Conservation (phyloP, 2,888 invertebrate genomes). For the Timandra comae region DNA sequence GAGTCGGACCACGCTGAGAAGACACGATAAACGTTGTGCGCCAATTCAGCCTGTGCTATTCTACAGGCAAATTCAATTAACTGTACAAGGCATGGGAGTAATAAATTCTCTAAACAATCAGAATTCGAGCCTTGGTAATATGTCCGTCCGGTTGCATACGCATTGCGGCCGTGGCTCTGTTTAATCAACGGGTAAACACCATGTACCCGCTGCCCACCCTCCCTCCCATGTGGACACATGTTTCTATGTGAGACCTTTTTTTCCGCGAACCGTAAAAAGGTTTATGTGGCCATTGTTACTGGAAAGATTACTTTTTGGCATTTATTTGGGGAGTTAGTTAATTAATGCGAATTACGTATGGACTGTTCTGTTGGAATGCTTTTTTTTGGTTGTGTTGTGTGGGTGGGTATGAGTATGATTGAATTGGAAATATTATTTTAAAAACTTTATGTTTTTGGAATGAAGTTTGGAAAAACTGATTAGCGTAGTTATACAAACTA, state of each 20-base stretch:
- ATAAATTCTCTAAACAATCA: constrained; percentile 78
- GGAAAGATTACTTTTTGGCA: constrained; percentile 54
- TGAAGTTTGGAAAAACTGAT: too few species aligned
- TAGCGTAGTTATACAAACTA: too few species aligned
- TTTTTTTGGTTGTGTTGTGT: background rate
- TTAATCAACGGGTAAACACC: constrained; percentile 73
- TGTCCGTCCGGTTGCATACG: constrained; percentile 73
- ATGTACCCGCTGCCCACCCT: constrained; percentile 46
- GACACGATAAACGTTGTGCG: constrained; percentile 61
- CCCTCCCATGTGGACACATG: constrained; percentile 46
- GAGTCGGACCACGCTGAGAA: constrained; percentile 48
- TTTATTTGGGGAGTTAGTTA: constrained; percentile 41
- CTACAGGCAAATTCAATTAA: constrained; percentile 76
- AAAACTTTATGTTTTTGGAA: too few species aligned
- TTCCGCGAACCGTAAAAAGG: constrained; percentile 46
- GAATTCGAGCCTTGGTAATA: constrained; percentile 75
- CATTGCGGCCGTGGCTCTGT: constrained; percentile 69
- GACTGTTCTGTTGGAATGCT: constrained; percentile 12
- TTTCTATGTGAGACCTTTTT: constrained; percentile 43
- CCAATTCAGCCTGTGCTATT: constrained; percentile 67
- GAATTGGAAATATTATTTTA: too few species aligned
- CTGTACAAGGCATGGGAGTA: constrained; percentile 74
- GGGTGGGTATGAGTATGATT: too few species aligned
- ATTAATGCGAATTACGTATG: constrained; percentile 54
- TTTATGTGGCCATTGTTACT: constrained; percentile 51